Evolutionary conservation across 1,140 invertebrate species (phyloP).

Genomic region (Tetramorium alpestre): DNA sequence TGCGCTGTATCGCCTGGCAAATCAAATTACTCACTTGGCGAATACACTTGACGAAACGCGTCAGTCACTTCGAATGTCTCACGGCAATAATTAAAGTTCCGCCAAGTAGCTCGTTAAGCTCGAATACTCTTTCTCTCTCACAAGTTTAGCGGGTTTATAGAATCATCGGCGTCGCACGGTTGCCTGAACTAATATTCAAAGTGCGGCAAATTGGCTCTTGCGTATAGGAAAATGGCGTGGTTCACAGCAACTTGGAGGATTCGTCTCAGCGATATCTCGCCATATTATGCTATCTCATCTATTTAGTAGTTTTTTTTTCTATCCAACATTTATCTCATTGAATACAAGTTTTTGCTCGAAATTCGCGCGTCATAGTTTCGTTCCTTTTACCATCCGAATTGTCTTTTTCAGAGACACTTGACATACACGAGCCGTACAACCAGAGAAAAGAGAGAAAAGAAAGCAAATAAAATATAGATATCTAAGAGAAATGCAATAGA

Average conservation of each 20-base stretch:
- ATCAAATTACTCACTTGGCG: neutral
- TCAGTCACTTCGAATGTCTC: neutral
- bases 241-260: too few relatives aligned
- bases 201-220: neutral
- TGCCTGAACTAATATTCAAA: slow-evolving; percentile 25
- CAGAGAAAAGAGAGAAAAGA: neutral
- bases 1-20: neutral
- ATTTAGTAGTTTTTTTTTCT: neutral
- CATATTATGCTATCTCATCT: neutral
- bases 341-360: neutral
- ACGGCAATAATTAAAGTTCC: slow-evolving; percentile 21
- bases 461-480: slow-evolving; percentile 5
- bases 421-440: neutral
- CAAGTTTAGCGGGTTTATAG: slow-evolving; percentile 17
- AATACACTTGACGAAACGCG: neutral
- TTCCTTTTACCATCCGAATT: neutral
- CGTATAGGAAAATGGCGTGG: too few relatives aligned
- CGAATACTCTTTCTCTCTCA: too few relatives aligned
- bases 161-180: slow-evolving; percentile 9
- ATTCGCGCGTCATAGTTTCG: neutral
- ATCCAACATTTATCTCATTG: neutral
- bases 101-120: neutral
- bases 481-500: neutral
- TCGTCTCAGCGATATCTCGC: neutral
- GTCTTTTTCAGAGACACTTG: neutral